Base-by-base conservation (phyloP, 2,888 invertebrate genomes). In the Acheta domesticus region DNA sequence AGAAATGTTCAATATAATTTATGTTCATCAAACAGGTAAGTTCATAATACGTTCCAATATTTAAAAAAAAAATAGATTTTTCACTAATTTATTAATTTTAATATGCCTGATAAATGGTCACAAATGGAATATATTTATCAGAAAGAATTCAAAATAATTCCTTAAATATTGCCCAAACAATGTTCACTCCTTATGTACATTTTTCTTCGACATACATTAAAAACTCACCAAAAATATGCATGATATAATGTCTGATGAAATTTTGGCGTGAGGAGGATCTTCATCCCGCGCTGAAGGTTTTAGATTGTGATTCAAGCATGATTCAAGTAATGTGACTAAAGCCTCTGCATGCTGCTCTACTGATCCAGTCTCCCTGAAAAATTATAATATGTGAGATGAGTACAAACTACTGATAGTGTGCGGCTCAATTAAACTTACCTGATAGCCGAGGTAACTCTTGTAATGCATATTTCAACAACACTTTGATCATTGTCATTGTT, bases 251-350 rank as follows among this genome's bases (percentile, higher is more conserved):
- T 98, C 98, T 76, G 96, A 95, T 23, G 97, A 96, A 85, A 98
- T 97, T 88, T 98, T 98, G 77, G 97, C 96, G 90, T 98, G 97
- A 1, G 97, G 97, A 73, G 97, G 96, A 88, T 97, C 97, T 85
- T 95, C 94, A 87, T 95, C 94, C 83, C 92, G 89, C 36, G 90
- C 87, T 50, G 91, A 88, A 0, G 95, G 94, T 88, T 95, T 94
- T 83, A 97, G 89, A 87, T 96, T 96, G 89, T 97, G 95, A 85
- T 94, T 92, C 83, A 97, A 88, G 85, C 97, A 97, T 50, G 94
- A 94, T 88, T 96, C 95, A 81, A 98, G 88, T 79, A 98, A 88
- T 74, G 92, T 91, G 36, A 98, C 96, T 83, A 98, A 88, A 1
- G 95, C 92, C 78, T 92, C 91, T 78, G 94, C 94, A 87, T 97